phyloP scores from a whole-genome alignment of 2,113 vertebrate species.

The Gallinago media region DNA sequence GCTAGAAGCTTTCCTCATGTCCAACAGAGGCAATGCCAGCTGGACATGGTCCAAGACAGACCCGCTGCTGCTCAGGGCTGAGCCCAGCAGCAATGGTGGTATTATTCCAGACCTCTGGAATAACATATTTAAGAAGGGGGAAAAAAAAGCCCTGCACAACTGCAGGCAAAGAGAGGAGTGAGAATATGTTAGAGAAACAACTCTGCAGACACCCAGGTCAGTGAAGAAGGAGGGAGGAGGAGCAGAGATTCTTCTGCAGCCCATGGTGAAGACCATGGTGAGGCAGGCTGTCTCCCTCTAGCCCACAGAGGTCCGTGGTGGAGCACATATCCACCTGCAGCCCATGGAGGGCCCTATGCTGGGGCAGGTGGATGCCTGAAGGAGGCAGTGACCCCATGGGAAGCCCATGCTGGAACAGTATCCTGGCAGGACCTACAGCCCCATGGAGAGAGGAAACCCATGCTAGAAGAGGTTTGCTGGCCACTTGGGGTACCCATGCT shows the following conservation, averaged over 20 bases:
- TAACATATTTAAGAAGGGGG: neutral
- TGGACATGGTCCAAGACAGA: neutral
- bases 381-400: neutral
- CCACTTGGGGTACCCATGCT: neutral
- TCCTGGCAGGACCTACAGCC: neutral
- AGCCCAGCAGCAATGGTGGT: neutral
- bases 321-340: neutral
- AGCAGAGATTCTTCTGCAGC: neutral
- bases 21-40: neutral
- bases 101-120: neutral
- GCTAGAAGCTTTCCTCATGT: neutral
- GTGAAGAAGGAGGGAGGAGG: neutral
- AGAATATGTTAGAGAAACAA: neutral
- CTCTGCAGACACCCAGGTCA: neutral
- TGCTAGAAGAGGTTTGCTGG: neutral
- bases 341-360: neutral
- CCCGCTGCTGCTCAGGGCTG: neutral
- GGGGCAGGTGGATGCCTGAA: neutral
- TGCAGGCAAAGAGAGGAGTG: neutral
- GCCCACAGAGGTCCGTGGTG: neutral
- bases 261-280: neutral
- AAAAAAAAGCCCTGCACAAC: neutral
- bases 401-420: neutral
- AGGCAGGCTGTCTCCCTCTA: neutral
- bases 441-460: neutral